Base-by-base conservation (phyloP, 2,888 invertebrate genomes). In the Thalpophila matura region DNA sequence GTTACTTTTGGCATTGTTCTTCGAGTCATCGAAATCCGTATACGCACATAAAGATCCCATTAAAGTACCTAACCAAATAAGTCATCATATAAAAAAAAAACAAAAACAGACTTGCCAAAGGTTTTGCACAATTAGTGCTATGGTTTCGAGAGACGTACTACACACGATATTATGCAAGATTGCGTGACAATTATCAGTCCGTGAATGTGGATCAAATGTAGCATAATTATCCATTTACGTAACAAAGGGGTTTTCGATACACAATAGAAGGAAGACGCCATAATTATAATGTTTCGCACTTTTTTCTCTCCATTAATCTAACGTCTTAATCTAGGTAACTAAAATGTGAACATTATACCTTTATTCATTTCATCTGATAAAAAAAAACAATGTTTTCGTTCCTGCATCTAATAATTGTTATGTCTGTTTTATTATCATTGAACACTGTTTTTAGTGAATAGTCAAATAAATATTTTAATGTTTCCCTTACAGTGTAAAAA, bases 221-320 rank as follows among this genome's bases (percentile, higher is more conserved):
- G 71, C 66, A 50, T 69, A 56, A 65, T 59, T 64, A 72, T 38
- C 14, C 35, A 47, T 72, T 75, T 61, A 78, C 83, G 79, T 83
- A 86, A 87, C 84, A 82, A 83, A 83, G 72, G 76, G 64, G 77
- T 74, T 79, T 75, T 74, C 69, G 72, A 76, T 73, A 69, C 59
- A 64, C 68, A 68, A 74, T 71, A 64, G 61, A 60, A 81, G 81
- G 81, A 85, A 84, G 74, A 69, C 22, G 26, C 49, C 60, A 60
- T 75, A 74, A 65, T 75, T 74, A 67, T 59, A 58, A 35, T 18
- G 56, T 65, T 65, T 74, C 53, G 35, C 70, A 68, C 64, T 49
- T 66, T 65, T 74, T 70, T 61, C 31, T 31, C 24, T 22, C 12
- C 7, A 37, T 57, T 42, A 50, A 65, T 54, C 16, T 65, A 35